A percentile compares a stretch with the other conserved stretches of the same genome.
These are phyloP conservation scores for Schrankia costaestrigalis DNA, from an alignment of 2,888 invertebrate species.

Conservation along the genomic window DNA sequence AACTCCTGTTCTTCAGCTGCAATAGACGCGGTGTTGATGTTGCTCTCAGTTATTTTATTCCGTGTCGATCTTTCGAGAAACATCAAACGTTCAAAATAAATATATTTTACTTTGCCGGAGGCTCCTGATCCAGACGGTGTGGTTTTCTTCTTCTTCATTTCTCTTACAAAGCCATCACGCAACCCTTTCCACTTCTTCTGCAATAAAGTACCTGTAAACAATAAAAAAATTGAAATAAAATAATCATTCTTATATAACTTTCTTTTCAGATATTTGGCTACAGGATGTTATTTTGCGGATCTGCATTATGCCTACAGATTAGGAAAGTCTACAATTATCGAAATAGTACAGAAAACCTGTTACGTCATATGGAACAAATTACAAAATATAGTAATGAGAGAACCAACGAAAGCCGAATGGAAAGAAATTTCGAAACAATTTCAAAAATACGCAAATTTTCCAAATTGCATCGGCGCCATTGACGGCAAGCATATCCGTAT, in stretches of 20 bases:
- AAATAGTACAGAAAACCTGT: constrained; percentile 6
- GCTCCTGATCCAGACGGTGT: neutral
- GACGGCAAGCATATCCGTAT: constrained; percentile 10
- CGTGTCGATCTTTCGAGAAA: constrained; percentile 5
- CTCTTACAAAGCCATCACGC: neutral
- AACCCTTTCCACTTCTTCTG: neutral
- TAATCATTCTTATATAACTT: too few relatives aligned
- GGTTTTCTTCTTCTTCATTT: neutral
- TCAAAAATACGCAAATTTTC: constrained; percentile 7
- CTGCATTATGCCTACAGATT: constrained; percentile 5
- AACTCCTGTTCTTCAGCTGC: constrained; percentile 12
- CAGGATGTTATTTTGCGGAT: constrained; percentile 8
- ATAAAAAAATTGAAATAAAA: neutral
- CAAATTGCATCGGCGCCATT: constrained; percentile 8
- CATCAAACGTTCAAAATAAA: neutral
- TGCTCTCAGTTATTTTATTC: constrained; percentile 18
- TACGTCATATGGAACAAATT: constrained; percentile 2
- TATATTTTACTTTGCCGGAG: constrained; percentile 1
- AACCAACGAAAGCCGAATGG: neutral
- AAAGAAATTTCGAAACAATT: constrained; percentile 3
- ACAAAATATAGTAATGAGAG: constrained; percentile 4
- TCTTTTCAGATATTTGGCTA: constrained; percentile 11
- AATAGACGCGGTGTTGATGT: constrained; percentile 13
- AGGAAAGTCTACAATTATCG: constrained; percentile 2
- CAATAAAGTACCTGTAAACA: neutral